A percentile compares a stretch with the other conserved stretches of the same genome.
Evolutionary conservation across 2,113 vertebrate species (phyloP).

Genomic region (Bagarius yarrelli): DNA sequence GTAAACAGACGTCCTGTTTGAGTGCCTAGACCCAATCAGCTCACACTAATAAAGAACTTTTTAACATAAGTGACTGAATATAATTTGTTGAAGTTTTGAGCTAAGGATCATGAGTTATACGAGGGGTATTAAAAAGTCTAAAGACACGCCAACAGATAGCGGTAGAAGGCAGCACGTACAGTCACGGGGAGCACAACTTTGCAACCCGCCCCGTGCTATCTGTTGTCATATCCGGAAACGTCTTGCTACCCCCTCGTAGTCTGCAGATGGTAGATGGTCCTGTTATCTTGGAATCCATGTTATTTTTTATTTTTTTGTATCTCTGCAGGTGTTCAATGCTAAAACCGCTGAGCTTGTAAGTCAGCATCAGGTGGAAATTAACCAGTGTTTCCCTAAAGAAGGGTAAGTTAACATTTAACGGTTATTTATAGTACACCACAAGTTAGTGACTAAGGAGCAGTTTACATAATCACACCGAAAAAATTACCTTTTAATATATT

Average conservation of each 20-base stretch:
- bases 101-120: neutral
- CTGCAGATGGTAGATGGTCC: neutral
- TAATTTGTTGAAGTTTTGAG: neutral
- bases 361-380: conserved; percentile 93
- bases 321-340: conserved; percentile 88
- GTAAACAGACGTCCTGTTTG: too few species aligned
- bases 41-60: too few species aligned
- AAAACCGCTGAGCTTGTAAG: conserved; percentile 87
- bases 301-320: neutral
- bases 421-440: neutral
- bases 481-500: too few species aligned
- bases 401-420: conserved; percentile 76
- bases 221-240: neutral
- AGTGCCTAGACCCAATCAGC: too few species aligned
- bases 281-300: neutral
- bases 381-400: conserved; percentile 90
- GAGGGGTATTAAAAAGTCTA: too few species aligned
- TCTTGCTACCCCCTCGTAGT: neutral
- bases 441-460: neutral
- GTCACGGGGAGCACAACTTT: too few species aligned
- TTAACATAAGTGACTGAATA: neutral
- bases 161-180: too few species aligned
- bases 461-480: too few species aligned
- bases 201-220: too few species aligned
- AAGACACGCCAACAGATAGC: too few species aligned